Evolutionary conservation across 2,888 invertebrate species (phyloP).

Genomic region (Limenitis camilla): DNA sequence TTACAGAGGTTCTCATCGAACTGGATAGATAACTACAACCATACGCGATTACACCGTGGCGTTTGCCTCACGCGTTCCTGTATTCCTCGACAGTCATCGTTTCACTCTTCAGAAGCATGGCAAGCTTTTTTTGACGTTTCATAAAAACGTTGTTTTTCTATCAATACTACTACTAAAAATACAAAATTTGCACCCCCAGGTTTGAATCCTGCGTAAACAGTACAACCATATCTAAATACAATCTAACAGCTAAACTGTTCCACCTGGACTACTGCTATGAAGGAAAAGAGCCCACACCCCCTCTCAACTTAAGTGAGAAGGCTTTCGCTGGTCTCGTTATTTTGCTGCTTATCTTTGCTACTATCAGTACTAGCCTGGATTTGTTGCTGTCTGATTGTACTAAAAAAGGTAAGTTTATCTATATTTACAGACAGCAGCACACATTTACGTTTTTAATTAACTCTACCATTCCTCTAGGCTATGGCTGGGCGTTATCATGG

Average conservation of each 20-base stretch:
- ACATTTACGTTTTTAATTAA: not conserved
- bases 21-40: constrained; percentile 64
- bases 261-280: constrained; percentile 52
- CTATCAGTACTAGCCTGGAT: constrained; percentile 50
- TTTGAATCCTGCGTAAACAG: constrained; percentile 57
- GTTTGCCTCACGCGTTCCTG: constrained; percentile 49
- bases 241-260: constrained; percentile 48
- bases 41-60: constrained; percentile 61
- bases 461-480: constrained; percentile 28
- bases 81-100: constrained; percentile 12
- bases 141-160: not conserved
- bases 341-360: constrained; percentile 22
- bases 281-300: constrained; percentile 22
- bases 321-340: constrained; percentile 38
- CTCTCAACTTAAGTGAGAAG: constrained; percentile 36
- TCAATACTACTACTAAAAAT: not conserved
- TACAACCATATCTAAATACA: constrained; percentile 41
- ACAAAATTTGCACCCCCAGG: constrained; percentile 34
- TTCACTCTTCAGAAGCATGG: constrained; percentile 21
- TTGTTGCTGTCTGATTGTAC: constrained; percentile 44
- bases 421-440: too few species aligned
- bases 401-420: constrained; percentile 45
- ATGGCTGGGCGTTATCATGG: constrained; percentile 47
- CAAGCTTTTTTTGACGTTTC: not conserved
- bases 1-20: constrained; percentile 53